A percentile compares a stretch with the other conserved stretches of the same genome.
phyloP scores from a whole-genome alignment of 1,140 invertebrate genomes.

The Palaemon carinicauda region DNA sequence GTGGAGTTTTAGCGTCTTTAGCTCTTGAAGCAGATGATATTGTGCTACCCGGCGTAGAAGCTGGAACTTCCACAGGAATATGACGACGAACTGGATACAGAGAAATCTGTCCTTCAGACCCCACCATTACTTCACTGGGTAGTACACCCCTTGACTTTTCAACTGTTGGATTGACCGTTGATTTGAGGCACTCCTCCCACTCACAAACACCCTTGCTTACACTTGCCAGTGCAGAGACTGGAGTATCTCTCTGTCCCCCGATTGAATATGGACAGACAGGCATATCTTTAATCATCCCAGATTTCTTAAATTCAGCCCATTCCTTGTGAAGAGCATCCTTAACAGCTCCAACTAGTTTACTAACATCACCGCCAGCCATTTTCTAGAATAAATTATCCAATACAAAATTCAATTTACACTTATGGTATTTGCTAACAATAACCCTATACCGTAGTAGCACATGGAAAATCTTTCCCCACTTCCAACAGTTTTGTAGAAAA shows the following conservation, averaged over 20 bases:
- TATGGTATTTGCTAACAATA: too few relatives aligned
- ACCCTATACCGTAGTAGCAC: background rate
- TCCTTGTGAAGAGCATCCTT: constrained; percentile 55
- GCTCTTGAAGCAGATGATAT: background rate
- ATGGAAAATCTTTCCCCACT: too few relatives aligned
- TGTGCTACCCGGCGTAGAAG: constrained; percentile 76
- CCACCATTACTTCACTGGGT: constrained; percentile 45
- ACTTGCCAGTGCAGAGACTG: constrained; percentile 33
- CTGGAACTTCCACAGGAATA: constrained; percentile 65
- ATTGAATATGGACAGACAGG: constrained; percentile 52
- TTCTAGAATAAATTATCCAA: background rate
- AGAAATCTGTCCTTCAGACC: constrained; percentile 83
- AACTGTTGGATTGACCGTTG: constrained; percentile 38
- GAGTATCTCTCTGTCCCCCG: constrained; percentile 45
- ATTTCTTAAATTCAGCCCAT: constrained; percentile 54
- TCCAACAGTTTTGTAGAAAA: background rate
- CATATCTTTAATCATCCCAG: constrained; percentile 10
- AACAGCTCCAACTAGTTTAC: constrained; percentile 42
- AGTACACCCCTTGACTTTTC: constrained; percentile 22
- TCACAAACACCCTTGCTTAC: constrained; percentile 44
- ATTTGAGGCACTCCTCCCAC: constrained; percentile 44
- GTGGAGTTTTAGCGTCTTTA: background rate
- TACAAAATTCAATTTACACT: background rate
- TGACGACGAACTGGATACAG: constrained; percentile 73
- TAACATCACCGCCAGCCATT: constrained; percentile 45